Percentiles rank a stretch among this genome's conserved stretches.
Evolutionary conservation across 2,888 invertebrate genomes (phyloP).

Genomic region (Selenia dentaria): DNA sequence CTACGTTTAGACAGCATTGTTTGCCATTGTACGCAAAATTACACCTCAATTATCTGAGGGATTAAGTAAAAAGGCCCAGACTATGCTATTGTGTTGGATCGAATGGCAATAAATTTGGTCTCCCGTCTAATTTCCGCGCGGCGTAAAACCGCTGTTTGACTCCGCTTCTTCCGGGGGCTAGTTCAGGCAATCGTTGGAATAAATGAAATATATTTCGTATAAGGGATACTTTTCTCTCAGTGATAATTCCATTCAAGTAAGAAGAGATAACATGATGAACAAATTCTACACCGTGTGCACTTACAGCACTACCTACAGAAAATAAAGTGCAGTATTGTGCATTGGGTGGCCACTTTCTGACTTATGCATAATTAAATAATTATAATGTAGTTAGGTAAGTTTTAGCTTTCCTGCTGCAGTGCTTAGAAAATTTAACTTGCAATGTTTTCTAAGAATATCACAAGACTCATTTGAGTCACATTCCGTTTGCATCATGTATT

Average conservation of each 20-base stretch:
- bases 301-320: too few relatives aligned
- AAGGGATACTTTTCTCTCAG: too few relatives aligned
- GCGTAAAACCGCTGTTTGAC: constrained; percentile 53
- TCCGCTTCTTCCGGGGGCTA: too few relatives aligned
- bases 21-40: constrained; percentile 65
- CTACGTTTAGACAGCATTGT: constrained; percentile 55
- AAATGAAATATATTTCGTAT: neutral
- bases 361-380: too few relatives aligned
- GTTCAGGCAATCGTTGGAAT: constrained; percentile 31
- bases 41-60: constrained; percentile 72
- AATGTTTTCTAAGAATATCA: constrained; percentile 22
- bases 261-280: too few relatives aligned
- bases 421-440: constrained; percentile 17
- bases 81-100: constrained; percentile 57
- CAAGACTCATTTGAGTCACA: constrained; percentile 25
- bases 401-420: neutral
- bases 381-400: too few relatives aligned
- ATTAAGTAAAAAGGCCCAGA: constrained; percentile 55
- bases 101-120: constrained; percentile 65
- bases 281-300: too few relatives aligned
- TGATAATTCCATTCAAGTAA: too few relatives aligned
- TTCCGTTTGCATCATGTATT: constrained; percentile 26
- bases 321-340: too few relatives aligned
- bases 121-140: constrained; percentile 64
- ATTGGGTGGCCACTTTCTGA: too few relatives aligned